These are phyloP conservation scores for Zaprionus camerounensis DNA, from an alignment of 1,140 invertebrate species.

Conservation along the genomic window DNA sequence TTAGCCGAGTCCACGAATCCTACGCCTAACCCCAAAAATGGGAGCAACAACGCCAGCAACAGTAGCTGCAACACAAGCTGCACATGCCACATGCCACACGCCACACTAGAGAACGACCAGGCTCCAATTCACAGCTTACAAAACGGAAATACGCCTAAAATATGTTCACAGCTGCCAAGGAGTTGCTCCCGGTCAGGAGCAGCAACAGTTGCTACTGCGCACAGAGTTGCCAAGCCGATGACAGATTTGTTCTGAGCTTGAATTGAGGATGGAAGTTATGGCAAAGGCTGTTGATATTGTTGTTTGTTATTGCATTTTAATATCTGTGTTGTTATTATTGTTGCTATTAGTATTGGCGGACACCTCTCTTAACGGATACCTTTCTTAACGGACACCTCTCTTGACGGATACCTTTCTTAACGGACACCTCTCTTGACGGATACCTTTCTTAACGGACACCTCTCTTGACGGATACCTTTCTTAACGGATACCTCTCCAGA, in stretches of 20 bases:
- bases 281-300: no score
- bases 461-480: no score
- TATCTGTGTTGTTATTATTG: no score
- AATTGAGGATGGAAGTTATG: neutral
- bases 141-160: constrained; percentile 77
- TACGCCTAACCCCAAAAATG: constrained; percentile 77
- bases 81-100: constrained; percentile 31
- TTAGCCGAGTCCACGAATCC: constrained; percentile 72
- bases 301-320: no score
- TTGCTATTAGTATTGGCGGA: no score
- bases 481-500: no score
- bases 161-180: constrained; percentile 69
- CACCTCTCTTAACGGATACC: no score
- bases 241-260: neutral
- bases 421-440: no score
- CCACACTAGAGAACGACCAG: constrained; percentile 33
- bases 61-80: constrained; percentile 25
- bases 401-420: no score
- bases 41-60: constrained; percentile 57
- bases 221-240: constrained; percentile 3
- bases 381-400: no score
- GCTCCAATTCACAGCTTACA: constrained; percentile 30
- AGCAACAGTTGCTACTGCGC: neutral
- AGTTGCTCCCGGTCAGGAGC: constrained; percentile 36
- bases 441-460: no score